phyloP scores from a whole-genome alignment of 2,113 vertebrate genomes.

The Anser brachyrhynchus region DNA sequence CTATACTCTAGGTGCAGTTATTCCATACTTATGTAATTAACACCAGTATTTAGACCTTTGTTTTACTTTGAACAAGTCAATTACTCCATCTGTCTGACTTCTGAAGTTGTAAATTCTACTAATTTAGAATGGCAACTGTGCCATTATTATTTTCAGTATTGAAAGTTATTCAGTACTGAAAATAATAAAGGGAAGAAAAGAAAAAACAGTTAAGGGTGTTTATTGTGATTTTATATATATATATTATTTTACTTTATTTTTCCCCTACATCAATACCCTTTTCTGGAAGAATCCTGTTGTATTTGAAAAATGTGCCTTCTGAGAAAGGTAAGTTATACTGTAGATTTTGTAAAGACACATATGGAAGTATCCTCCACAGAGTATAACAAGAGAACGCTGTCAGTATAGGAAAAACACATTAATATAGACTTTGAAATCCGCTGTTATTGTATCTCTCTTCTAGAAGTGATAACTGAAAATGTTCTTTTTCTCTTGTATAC shows the following conservation, averaged over 20 bases:
- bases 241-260: not conserved
- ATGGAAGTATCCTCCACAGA: not conserved
- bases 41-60: not conserved
- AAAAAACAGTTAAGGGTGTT: fast-evolving
- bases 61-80: not conserved
- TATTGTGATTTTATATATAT: not conserved
- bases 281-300: not conserved
- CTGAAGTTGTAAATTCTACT: not conserved
- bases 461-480: not conserved
- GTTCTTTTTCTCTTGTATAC: not conserved
- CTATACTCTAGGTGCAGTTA: not conserved
- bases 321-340: not conserved
- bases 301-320: not conserved
- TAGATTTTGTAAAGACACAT: not conserved
- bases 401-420: not conserved
- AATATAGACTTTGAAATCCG: not conserved
- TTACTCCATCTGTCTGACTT: not conserved
- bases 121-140: not conserved
- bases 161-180: not conserved
- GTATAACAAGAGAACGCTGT: not conserved
- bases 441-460: not conserved
- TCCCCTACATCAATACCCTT: not conserved
- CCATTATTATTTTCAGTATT: not conserved
- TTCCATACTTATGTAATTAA: not conserved
- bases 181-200: not conserved